These are phyloP conservation scores for Agriopis leucophaearia DNA, from an alignment of 2,888 invertebrate species.

Conservation along the genomic window DNA sequence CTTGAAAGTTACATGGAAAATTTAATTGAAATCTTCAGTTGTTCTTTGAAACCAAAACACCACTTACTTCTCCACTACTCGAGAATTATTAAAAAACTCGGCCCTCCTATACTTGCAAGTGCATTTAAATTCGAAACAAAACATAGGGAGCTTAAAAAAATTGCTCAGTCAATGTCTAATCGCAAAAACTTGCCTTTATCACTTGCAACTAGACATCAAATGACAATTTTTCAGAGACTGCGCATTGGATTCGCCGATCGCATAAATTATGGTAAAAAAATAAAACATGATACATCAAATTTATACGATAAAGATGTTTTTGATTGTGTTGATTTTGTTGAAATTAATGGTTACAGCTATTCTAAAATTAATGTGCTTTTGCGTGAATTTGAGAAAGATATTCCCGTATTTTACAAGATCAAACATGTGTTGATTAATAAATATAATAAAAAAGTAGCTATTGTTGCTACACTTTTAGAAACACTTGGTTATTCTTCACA, in stretches of 20 bases:
- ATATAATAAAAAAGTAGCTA: not conserved
- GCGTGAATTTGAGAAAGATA: not conserved
- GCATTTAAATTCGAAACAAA: conserved; percentile 11
- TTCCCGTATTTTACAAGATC: not conserved
- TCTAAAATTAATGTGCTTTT: not conserved
- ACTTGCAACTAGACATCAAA: conserved; percentile 4
- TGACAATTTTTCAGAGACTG: conserved; percentile 1
- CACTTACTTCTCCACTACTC: conserved; percentile 27
- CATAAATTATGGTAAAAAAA: not conserved
- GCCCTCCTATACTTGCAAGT: conserved; percentile 6
- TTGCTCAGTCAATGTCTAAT: not conserved
- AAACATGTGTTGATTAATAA: too few relatives aligned
- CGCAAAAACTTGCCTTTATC: not conserved
- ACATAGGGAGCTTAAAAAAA: conserved; percentile 11
- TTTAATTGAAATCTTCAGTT: conserved; percentile 1
- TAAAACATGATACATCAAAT: not conserved
- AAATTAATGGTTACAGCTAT: not conserved
- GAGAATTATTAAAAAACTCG: conserved; percentile 17
- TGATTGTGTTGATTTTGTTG: not conserved
- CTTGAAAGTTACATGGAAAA: conserved; percentile 5
- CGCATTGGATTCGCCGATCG: not conserved
- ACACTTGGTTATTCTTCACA: not conserved
- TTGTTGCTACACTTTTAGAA: not conserved
- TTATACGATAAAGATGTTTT: not conserved
- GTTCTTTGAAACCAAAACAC: conserved; percentile 24